These are phyloP conservation scores for Ips nitidus DNA, from an alignment of 1,140 invertebrate species.

Conservation along the genomic window DNA sequence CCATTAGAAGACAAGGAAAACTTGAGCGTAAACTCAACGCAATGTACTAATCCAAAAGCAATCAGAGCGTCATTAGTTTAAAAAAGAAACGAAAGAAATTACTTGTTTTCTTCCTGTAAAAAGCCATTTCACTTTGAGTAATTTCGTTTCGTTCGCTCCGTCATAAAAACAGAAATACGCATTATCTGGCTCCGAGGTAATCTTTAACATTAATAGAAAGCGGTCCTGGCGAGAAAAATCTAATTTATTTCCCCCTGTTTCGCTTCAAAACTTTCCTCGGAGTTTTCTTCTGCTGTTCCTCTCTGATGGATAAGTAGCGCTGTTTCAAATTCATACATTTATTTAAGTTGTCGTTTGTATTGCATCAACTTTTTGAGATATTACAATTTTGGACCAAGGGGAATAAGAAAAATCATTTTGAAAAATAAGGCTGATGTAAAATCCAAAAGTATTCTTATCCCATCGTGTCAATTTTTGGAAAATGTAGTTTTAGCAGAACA, in stretches of 20 bases:
- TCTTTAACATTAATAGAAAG: constrained; percentile 37
- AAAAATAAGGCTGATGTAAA: no score
- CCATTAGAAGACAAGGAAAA: no score
- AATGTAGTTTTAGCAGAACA: no score
- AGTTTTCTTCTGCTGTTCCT: neutral
- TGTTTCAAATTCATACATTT: no score
- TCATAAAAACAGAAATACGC: constrained; percentile 34
- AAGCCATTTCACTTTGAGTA: constrained; percentile 26
- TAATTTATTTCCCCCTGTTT: constrained; percentile 45
- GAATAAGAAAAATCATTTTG: no score
- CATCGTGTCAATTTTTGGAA: no score
- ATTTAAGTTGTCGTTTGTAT: no score
- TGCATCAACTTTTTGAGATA: no score
- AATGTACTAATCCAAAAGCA: constrained; percentile 14
- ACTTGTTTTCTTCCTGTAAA: constrained; percentile 7
- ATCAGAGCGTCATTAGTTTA: constrained; percentile 14
- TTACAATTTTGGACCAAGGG: no score
- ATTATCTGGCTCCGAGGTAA: constrained; percentile 34
- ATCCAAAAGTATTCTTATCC: no score
- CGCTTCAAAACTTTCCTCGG: neutral
- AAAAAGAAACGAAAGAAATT: constrained; percentile 27
- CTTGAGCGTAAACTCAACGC: neutral
- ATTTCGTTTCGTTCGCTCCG: constrained; percentile 19
- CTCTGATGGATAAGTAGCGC: no score
- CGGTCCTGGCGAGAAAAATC: constrained; percentile 42